Evolutionary conservation across 35 echinoderm and acorn worm species (phyloP).

Genomic region (Heliocidaris tuberculata): DNA sequence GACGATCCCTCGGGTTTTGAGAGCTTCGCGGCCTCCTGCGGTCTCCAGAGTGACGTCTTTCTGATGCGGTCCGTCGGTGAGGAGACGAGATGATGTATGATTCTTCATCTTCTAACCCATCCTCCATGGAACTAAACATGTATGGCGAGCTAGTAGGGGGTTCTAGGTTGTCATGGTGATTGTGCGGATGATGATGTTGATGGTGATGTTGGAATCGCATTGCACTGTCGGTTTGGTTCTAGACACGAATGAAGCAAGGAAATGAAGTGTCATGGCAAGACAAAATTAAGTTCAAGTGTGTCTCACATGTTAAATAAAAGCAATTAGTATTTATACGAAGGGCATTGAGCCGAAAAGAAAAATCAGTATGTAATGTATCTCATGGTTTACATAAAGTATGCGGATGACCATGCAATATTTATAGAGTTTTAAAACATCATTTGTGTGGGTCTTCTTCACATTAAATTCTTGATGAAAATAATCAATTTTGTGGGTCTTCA

Average conservation of each 20-base stretch:
- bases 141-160: conserved; percentile 80
- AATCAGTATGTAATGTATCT: too few species aligned
- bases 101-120: conserved; percentile 81
- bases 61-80: conserved; percentile 15
- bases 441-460: too few species aligned
- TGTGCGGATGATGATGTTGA: conserved; percentile 34
- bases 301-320: too few species aligned
- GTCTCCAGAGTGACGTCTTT: conserved; percentile 46
- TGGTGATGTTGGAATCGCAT: conserved; percentile 48
- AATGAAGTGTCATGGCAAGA: neutral
- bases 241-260: neutral
- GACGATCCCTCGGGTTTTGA: conserved; percentile 10
- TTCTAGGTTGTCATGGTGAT: conserved; percentile 63
- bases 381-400: neutral
- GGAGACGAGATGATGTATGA: conserved; percentile 62
- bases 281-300: neutral
- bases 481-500: too few species aligned
- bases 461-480: too few species aligned
- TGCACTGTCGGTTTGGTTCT: conserved; percentile 46
- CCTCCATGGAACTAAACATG: conserved; percentile 93
- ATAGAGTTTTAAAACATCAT: too few species aligned
- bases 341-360: too few species aligned
- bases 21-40: conserved; percentile 24
- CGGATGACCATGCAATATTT: too few species aligned
- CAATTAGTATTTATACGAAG: too few species aligned